Conservation (phyloP, 2,113 vertebrate genomes). For the Lagenorhynchus albirostris region DNA sequence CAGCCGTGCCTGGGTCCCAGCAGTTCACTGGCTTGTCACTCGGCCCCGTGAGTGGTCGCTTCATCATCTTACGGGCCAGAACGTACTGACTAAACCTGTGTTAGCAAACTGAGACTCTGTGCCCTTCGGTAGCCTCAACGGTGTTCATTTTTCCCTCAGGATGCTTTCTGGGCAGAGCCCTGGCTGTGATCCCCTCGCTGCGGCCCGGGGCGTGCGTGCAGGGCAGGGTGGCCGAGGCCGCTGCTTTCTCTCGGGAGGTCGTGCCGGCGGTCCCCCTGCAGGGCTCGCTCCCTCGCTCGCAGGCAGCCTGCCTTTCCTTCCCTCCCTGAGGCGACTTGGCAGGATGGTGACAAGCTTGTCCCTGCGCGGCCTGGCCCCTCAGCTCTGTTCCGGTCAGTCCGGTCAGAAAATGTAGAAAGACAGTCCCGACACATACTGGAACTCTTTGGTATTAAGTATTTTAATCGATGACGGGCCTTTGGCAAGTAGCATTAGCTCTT, state of each 20-base stretch:
- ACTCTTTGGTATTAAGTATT: neutral
- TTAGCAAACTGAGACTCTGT: neutral
- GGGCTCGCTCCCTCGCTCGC: neutral
- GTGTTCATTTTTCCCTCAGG: neutral
- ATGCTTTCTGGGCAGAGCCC: neutral
- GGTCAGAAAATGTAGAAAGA: neutral
- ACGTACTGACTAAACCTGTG: neutral
- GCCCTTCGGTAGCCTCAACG: neutral
- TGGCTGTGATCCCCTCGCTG: neutral
- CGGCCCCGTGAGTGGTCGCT: neutral
- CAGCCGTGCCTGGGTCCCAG: neutral
- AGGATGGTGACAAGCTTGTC: neutral
- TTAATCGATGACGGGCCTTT: constrained; percentile 18
- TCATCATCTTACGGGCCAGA: neutral
- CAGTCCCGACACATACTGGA: neutral
- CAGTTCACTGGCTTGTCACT: neutral
- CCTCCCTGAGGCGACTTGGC: neutral
- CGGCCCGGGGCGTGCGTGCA: neutral
- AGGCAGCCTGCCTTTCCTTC: neutral
- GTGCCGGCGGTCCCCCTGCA: neutral
- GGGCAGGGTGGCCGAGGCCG: neutral
- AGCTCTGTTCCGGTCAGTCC: neutral
- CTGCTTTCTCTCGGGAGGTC: neutral
- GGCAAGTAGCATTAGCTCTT: neutral
- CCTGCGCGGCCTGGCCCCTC: neutral